These are phyloP conservation scores for Antitype chi DNA, from an alignment of 2,888 invertebrate genomes.

Conservation along the genomic window DNA sequence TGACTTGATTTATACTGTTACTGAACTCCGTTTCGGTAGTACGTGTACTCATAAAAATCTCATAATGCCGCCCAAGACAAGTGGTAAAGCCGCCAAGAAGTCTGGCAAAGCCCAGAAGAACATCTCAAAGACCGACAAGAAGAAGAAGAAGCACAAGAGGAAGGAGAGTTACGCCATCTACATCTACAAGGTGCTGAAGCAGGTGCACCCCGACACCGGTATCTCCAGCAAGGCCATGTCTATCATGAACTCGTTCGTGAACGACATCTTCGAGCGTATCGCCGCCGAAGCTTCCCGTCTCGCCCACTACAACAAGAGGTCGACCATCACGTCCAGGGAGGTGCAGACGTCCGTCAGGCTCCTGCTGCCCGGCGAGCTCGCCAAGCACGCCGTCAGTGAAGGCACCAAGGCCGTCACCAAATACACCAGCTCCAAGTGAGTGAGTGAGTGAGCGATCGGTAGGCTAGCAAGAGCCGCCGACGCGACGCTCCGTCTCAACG, in stretches of 20 bases:
- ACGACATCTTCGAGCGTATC: slow-evolving; percentile 93
- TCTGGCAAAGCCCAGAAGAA: slow-evolving; percentile 91
- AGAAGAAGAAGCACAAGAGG: slow-evolving; percentile 90
- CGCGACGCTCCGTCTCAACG: slow-evolving; percentile 13
- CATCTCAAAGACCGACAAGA: slow-evolving; percentile 90
- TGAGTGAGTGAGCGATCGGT: slow-evolving; percentile 64
- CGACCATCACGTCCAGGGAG: slow-evolving; percentile 92
- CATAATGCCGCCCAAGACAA: slow-evolving; percentile 79
- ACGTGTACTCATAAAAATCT: background rate
- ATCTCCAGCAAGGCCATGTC: slow-evolving; percentile 91
- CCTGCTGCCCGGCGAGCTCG: slow-evolving; percentile 92
- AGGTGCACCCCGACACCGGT: slow-evolving; percentile 92
- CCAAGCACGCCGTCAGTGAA: slow-evolving; percentile 93
- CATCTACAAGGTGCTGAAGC: slow-evolving; percentile 92
- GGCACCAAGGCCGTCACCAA: slow-evolving; percentile 92
- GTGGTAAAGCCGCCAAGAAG: slow-evolving; percentile 85
- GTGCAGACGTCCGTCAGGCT: slow-evolving; percentile 93
- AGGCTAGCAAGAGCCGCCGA: slow-evolving; percentile 8
- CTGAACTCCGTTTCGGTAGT: slow-evolving; percentile 23
- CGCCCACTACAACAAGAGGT: slow-evolving; percentile 92
- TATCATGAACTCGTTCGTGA: slow-evolving; percentile 93
- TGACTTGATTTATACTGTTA: too few relatives aligned
- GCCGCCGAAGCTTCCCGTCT: slow-evolving; percentile 92
- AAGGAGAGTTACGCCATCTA: slow-evolving; percentile 91
- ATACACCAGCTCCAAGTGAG: slow-evolving; percentile 86